phyloP scores from a whole-genome alignment of 1,140 invertebrate species.

The Aplysia californica region DNA sequence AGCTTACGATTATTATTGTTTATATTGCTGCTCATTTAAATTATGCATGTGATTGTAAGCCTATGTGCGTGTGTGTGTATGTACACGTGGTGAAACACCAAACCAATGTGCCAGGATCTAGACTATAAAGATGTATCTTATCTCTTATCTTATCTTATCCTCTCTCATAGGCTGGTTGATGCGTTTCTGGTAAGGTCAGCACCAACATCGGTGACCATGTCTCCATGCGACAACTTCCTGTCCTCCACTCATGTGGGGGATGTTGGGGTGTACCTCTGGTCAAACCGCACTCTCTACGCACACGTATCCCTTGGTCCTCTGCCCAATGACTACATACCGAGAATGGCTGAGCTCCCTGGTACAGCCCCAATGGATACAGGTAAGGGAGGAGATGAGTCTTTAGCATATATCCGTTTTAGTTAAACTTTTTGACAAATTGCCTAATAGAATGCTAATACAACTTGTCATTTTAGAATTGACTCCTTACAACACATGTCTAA shows the following conservation, averaged over 20 bases:
- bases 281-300: conserved; percentile 86
- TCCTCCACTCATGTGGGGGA: conserved; percentile 90
- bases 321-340: conserved; percentile 72
- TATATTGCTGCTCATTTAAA: no score
- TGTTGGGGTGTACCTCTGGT: conserved; percentile 94
- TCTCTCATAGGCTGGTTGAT: conserved; percentile 60
- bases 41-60: no score
- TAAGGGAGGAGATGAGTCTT: neutral
- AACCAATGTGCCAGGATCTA: no score
- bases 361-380: conserved; percentile 32
- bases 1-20: no score
- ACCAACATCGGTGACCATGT: conserved; percentile 84
- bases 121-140: neutral
- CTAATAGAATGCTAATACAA: neutral
- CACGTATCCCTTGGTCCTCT: conserved; percentile 84
- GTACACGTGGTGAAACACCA: no score
- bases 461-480: neutral
- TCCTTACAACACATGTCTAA: neutral
- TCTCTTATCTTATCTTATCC: neutral
- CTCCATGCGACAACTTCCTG: conserved; percentile 89
- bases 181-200: conserved; percentile 61
- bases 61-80: no score
- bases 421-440: neutral
- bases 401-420: neutral
- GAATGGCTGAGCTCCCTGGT: conserved; percentile 70